Evolutionary conservation across 2,797 vertebrate genomes (phyloP).

Genomic region (Cuniculus paca): DNA sequence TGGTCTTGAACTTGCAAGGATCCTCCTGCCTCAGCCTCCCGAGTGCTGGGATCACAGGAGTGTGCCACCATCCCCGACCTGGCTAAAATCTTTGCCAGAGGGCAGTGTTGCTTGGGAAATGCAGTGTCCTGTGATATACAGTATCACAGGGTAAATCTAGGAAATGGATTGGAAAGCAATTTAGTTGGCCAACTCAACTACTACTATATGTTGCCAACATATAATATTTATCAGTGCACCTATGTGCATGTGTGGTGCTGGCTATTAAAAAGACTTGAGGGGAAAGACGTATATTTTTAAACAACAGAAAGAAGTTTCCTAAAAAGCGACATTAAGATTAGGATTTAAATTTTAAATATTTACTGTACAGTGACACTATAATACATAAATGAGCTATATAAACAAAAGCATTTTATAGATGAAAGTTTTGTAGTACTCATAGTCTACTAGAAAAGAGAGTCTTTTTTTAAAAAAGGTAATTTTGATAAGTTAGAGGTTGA

Average conservation of each 20-base stretch:
- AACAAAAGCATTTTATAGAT: neutral
- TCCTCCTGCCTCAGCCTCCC: too few species aligned
- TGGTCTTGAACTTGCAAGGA: too few species aligned
- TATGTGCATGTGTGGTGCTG: neutral
- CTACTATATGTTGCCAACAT: neutral
- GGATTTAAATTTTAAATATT: slow-evolving; percentile 27
- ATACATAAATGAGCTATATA: neutral
- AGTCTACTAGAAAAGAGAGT: neutral
- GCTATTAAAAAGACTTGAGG: neutral
- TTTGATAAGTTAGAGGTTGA: slow-evolving; percentile 50
- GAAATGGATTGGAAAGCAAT: neutral
- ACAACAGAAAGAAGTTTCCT: neutral
- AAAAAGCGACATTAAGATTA: neutral
- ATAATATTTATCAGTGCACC: neutral
- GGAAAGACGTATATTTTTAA: neutral
- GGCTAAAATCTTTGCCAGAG: neutral
- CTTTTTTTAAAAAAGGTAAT: slow-evolving; percentile 11
- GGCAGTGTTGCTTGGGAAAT: neutral
- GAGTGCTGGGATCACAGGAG: too few species aligned
- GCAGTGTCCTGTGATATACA: neutral
- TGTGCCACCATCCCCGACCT: too few species aligned
- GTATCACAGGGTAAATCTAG: neutral
- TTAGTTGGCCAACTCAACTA: neutral
- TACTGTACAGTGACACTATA: neutral
- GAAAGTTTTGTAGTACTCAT: neutral